phyloP scores from a whole-genome alignment of 2,888 invertebrate genomes.

The Brachyptera risi region DNA sequence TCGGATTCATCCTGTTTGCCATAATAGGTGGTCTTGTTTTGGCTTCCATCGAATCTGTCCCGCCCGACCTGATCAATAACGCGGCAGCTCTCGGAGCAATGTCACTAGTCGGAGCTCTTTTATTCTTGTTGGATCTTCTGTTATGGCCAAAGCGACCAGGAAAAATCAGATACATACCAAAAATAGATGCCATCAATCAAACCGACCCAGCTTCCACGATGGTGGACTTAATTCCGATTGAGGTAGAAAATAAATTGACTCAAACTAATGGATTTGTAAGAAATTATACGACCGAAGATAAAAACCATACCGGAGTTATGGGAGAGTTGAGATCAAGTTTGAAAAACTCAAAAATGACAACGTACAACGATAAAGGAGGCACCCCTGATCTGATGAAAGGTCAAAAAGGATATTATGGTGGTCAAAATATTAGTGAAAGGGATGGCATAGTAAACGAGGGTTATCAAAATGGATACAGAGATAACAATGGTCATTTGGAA shows the following conservation, averaged over 20 bases:
- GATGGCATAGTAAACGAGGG: not conserved
- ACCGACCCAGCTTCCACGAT: conserved; percentile 13
- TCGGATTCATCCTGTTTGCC: conserved; percentile 65
- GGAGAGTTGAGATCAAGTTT: conserved; percentile 21
- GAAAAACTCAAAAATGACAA: conserved; percentile 1
- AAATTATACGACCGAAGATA: not conserved
- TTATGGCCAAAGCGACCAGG: conserved; percentile 8
- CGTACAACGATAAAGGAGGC: not conserved
- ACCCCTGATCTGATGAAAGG: not conserved
- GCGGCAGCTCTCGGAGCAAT: conserved; percentile 66
- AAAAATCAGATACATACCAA: too few species aligned
- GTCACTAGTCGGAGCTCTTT: conserved; percentile 60
- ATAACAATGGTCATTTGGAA: not conserved
- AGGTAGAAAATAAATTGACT: conserved; percentile 18
- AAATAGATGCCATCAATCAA: too few species aligned
- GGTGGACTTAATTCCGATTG: not conserved
- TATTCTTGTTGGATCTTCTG: conserved; percentile 62
- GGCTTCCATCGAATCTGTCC: conserved; percentile 67
- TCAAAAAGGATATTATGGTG: not conserved
- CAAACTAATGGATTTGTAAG: conserved; percentile 17
- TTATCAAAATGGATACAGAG: not conserved
- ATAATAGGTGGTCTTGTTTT: conserved; percentile 64
- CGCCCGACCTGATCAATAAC: conserved; percentile 62
- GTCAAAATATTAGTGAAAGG: not conserved
- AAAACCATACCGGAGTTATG: conserved; percentile 14